phyloP scores from a whole-genome alignment of 92 coral and sea anemone genomes.

The Palythoa grandis region DNA sequence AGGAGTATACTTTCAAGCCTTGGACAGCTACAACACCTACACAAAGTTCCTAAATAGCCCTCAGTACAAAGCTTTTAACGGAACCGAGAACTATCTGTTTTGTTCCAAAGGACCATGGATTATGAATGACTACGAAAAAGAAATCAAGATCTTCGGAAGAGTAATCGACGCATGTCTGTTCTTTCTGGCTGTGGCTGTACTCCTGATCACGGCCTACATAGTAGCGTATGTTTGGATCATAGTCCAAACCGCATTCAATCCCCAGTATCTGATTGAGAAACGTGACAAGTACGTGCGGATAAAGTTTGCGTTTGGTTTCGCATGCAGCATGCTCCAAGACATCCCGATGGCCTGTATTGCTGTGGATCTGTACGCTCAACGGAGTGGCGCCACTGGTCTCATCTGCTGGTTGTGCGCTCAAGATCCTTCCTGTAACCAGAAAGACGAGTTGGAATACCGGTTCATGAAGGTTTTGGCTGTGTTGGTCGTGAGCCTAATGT shows the following conservation, averaged over 20 bases:
- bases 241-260: slow-evolving; percentile 43
- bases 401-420: slow-evolving; percentile 77
- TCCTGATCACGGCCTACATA: slow-evolving; percentile 56
- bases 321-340: slow-evolving; percentile 78
- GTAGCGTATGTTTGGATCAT: slow-evolving; percentile 63
- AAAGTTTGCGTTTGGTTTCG: slow-evolving; percentile 73
- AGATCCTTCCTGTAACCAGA: slow-evolving; percentile 62
- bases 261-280: slow-evolving; percentile 57
- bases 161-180: slow-evolving; percentile 60
- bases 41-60: slow-evolving; percentile 34
- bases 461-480: slow-evolving; percentile 59
- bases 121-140: slow-evolving; percentile 56
- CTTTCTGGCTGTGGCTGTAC: slow-evolving; percentile 64
- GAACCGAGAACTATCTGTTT: slow-evolving; percentile 48
- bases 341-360: slow-evolving; percentile 78
- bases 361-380: slow-evolving; percentile 63
- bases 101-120: slow-evolving; percentile 86
- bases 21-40: slow-evolving; percentile 56
- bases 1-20: slow-evolving; percentile 71
- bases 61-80: slow-evolving; percentile 46
- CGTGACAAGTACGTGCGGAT: slow-evolving; percentile 64
- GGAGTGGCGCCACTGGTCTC: slow-evolving; percentile 73
- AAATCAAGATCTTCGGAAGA: slow-evolving; percentile 65
- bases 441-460: slow-evolving; percentile 57
- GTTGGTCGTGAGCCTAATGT: slow-evolving; percentile 55